A percentile compares a stretch with the other conserved stretches of the same genome.
These are phyloP conservation scores for Silurus asotus DNA, from an alignment of 2,113 vertebrate genomes.

Conservation along the genomic window DNA sequence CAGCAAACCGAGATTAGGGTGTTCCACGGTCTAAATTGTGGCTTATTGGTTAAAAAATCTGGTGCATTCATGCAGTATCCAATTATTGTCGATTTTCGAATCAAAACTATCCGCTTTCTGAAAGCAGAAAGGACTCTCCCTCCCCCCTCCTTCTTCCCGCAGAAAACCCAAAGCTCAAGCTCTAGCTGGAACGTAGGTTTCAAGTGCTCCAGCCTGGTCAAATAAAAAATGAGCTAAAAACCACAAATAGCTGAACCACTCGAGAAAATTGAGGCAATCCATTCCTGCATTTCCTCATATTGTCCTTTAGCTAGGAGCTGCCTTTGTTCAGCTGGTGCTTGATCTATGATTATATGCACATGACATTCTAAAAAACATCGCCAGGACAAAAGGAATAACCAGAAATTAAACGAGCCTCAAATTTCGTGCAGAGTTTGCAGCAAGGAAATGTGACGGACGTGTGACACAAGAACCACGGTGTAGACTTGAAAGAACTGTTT, in stretches of 20 bases:
- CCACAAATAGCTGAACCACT: not conserved
- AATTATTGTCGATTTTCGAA: not conserved
- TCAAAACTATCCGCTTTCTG: not conserved
- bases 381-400: slow-evolving; percentile 18
- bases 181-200: not conserved
- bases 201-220: not conserved
- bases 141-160: not conserved
- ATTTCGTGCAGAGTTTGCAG: not conserved
- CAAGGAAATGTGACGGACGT: not conserved
- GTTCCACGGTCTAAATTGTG: not conserved
- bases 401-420: not conserved
- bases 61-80: not conserved
- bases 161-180: not conserved
- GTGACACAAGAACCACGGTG: not conserved
- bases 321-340: slow-evolving; percentile 1
- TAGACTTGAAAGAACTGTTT: not conserved
- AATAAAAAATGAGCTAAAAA: slow-evolving; percentile 22
- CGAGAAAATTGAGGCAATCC: not conserved
- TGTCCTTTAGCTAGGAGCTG: slow-evolving; percentile 3
- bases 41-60: not conserved
- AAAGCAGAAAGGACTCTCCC: not conserved
- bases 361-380: slow-evolving; percentile 12
- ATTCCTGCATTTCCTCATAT: not conserved
- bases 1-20: not conserved
- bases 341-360: slow-evolving; percentile 31